Evolutionary conservation across 2,888 invertebrate species (phyloP).

Genomic region (Rhopalosiphum nymphaeae): DNA sequence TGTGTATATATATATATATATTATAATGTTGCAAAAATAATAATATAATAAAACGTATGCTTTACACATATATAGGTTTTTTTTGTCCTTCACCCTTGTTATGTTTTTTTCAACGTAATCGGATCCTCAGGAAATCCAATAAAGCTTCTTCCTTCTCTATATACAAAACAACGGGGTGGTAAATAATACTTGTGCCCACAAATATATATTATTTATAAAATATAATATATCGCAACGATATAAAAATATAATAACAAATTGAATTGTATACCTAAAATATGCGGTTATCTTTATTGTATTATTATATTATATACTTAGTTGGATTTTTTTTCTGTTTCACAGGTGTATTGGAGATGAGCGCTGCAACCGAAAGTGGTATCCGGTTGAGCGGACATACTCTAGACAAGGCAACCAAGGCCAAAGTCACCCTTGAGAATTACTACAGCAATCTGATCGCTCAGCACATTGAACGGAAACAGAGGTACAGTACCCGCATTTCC

Average conservation of each 20-base stretch:
- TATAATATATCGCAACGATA: neutral
- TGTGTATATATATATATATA: neutral
- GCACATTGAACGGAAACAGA: slow-evolving; percentile 96
- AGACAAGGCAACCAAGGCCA: slow-evolving; percentile 99
- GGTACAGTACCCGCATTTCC: slow-evolving; percentile 72
- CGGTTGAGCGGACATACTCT: slow-evolving; percentile 97
- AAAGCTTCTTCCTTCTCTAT: slow-evolving; percentile 24
- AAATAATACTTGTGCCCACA: slow-evolving; percentile 20
- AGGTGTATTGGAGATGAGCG: slow-evolving; percentile 88
- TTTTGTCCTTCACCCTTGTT: slow-evolving; percentile 44
- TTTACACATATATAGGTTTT: neutral
- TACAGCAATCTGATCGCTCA: slow-evolving; percentile 98
- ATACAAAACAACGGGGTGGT: neutral
- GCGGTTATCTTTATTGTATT: neutral
- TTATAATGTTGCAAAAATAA: neutral
- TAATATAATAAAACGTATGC: neutral
- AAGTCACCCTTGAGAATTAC: slow-evolving; percentile 98
- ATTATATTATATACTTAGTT: neutral
- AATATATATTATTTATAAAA: slow-evolving; percentile 20
- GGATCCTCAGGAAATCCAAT: slow-evolving; percentile 43
- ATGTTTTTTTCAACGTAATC: slow-evolving; percentile 18
- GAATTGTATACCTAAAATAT: neutral
- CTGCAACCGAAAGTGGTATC: slow-evolving; percentile 85
- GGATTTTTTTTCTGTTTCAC: slow-evolving; percentile 66
- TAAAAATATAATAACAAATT: neutral